phyloP scores from a whole-genome alignment of 2,113 vertebrate genomes.

The Pygoscelis antarcticus region DNA sequence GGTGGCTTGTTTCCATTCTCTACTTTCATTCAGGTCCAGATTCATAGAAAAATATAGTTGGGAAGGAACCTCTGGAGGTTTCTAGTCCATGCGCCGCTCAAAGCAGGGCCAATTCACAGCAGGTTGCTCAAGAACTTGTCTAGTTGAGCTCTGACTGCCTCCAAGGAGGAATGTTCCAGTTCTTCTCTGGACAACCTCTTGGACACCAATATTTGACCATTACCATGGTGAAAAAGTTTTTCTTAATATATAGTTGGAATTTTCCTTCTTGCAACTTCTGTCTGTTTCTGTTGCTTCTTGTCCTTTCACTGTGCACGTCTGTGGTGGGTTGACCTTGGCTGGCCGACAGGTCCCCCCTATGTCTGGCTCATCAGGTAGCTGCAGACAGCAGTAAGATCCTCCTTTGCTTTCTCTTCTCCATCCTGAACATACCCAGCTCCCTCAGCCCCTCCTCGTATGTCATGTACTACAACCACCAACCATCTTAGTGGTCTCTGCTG shows the following conservation, averaged over 20 bases:
- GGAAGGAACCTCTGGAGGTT: neutral
- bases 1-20: neutral
- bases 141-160: neutral
- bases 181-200: neutral
- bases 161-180: neutral
- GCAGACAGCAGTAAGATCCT: neutral
- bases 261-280: neutral
- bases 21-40: neutral
- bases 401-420: neutral
- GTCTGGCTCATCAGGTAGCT: neutral
- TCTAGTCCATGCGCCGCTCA: neutral
- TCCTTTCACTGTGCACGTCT: neutral
- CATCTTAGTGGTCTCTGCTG: neutral
- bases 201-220: neutral
- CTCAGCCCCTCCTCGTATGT: neutral
- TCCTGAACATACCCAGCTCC: neutral
- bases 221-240: neutral
- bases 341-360: rapidly evolving
- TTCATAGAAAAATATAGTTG: neutral
- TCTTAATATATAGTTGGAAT: neutral
- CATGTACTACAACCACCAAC: neutral
- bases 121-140: neutral
- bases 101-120: neutral
- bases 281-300: no score
- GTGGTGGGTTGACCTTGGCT: neutral